A percentile compares a stretch with the other conserved stretches of the same genome.
These are phyloP conservation scores for Panagrolaimus sp. DNA, from an alignment of 1,140 invertebrate genomes.

Conservation along the genomic window DNA sequence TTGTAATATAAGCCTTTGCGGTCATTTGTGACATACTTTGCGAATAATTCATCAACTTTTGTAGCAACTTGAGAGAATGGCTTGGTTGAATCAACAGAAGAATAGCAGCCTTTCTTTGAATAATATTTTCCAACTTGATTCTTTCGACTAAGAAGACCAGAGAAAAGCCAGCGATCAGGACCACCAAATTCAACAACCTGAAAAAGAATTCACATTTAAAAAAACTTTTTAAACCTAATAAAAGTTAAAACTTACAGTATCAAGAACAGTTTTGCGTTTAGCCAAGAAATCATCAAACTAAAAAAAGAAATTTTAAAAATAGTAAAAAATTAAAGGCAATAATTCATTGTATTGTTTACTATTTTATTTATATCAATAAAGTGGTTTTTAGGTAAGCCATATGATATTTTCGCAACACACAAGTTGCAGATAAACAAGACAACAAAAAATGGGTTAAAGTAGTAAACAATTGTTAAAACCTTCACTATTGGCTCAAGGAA, in stretches of 20 bases:
- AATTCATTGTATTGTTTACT: no score
- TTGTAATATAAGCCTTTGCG: no score
- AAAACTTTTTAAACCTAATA: no score
- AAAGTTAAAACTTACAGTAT: no score
- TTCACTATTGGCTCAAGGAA: no score
- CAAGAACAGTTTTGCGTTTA: slow-evolving; percentile 72
- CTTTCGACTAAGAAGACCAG: neutral
- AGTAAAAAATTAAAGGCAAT: no score
- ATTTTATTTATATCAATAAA: no score
- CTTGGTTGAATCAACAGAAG: neutral
- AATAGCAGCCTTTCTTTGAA: neutral
- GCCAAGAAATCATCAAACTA: slow-evolving; percentile 80
- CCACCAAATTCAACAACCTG: slow-evolving; percentile 90
- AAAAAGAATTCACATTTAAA: no score
- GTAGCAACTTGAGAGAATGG: neutral
- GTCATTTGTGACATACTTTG: neutral
- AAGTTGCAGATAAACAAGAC: neutral
- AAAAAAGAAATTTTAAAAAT: slow-evolving; percentile 38
- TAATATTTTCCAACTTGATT: slow-evolving; percentile 11
- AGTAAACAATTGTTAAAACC: no score
- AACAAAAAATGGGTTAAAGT: neutral
- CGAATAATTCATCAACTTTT: slow-evolving; percentile 5
- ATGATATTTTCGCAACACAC: neutral
- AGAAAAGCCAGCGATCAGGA: slow-evolving; percentile 64
- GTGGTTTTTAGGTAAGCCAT: no score